Evolutionary conservation across 2,888 invertebrate species (phyloP), one percentile per base, ranked within the genome.

Genomic region (Lycia hirtaria): DNA sequence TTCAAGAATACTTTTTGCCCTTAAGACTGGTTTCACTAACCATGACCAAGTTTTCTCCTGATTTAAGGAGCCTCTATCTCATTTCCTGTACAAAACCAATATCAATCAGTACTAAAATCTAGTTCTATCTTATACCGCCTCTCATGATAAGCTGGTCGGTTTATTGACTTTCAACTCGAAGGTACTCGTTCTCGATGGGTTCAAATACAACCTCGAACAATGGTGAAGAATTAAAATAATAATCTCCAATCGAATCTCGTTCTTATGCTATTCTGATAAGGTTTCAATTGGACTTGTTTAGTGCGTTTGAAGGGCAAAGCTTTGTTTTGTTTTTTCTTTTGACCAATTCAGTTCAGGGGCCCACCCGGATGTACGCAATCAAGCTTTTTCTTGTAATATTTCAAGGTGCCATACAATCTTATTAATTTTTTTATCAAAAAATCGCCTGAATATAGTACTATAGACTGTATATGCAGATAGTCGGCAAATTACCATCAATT

Each of bases 331-430:
- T 59, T 58, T 59, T 55, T 51, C 51, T 30, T 28, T 47, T 45
- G 45, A 45, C 44, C 56, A 49, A 45, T 51, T 62, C 69, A 63
- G 61, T 71, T 76, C 68, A 69, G 68, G 67, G 71, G 71, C 77
- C 74, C 75, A 76, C 77, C 77, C 77, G 77, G 80, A 78, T 76
- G 68, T 70, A 56, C 57, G 73, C 68, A 73, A 76, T 76, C 73
- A 72, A 70, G 65, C 71, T 72, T 35, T 56, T 57, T 43, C 47
- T 47, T 57, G 37, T 32, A 24, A 37, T 43, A 20, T 41, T 49
- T 44, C 44, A 37, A 41, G 43, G 56, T 44, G 40, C 33, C 24
- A 40, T 12, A 7, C 14, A 40, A 40, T 24, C 14, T 41, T n/a
- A n/a, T n/a, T n/a, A n/a, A n/a, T n/a, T n/a, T n/a, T n/a, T n/a